Percentiles rank a stretch among this genome's conserved stretches.
These are phyloP conservation scores for Tetranychus truncatus DNA, from an alignment of 2,888 invertebrate genomes.

Conservation along the genomic window DNA sequence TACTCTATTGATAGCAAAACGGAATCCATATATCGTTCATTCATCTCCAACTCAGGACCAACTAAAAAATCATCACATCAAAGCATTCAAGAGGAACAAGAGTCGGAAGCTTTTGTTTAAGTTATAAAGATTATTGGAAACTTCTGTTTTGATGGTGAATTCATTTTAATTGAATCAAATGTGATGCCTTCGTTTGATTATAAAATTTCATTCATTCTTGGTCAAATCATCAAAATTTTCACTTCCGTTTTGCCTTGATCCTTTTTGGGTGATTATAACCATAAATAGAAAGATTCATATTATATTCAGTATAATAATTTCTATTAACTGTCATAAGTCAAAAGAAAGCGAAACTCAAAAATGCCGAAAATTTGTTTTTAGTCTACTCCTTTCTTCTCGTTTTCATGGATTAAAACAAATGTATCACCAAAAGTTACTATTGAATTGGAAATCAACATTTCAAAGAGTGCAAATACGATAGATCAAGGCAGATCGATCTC, in stretches of 20 bases:
- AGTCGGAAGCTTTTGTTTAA: not conserved
- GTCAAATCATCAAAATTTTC: not conserved
- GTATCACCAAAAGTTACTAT: too few relatives aligned
- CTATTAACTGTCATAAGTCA: too few relatives aligned
- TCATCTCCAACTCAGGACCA: conserved; percentile 6
- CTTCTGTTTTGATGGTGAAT: conserved; percentile 6
- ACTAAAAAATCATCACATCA: conserved; percentile 9
- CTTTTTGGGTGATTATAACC: not conserved
- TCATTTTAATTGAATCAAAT: too few relatives aligned
- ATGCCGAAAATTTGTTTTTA: too few relatives aligned
- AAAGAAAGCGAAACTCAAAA: too few relatives aligned
- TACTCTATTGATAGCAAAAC: conserved; percentile 19
- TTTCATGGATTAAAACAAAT: too few relatives aligned
- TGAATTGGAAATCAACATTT: too few relatives aligned
- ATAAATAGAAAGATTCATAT: not conserved
- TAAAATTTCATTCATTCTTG: not conserved
- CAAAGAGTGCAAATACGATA: too few relatives aligned
- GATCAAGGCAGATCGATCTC: too few relatives aligned
- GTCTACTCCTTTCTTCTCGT: too few relatives aligned
- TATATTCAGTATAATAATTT: too few relatives aligned
- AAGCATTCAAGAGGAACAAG: conserved; percentile 19
- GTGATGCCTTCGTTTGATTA: not conserved
- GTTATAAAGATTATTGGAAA: not conserved
- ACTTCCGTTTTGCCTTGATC: not conserved
- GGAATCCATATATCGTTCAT: conserved; percentile 16